Conservation (phyloP, 2,888 invertebrate genomes). For the Standfussiana lucernea region DNA sequence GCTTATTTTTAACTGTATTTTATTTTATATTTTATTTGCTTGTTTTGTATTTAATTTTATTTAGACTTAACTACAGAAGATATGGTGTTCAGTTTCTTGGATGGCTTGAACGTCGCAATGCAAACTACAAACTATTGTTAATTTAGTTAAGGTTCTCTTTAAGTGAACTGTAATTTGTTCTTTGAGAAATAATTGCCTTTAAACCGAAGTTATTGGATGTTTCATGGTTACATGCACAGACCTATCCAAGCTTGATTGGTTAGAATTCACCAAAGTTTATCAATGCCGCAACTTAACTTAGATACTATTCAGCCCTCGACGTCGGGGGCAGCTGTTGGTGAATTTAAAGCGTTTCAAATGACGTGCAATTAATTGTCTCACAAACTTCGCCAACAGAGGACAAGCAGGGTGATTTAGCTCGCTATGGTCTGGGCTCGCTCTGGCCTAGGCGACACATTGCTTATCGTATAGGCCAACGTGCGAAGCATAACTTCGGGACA, state of each 20-base stretch:
- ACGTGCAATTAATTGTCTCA: background rate
- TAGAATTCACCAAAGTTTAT: slow-evolving; percentile 8
- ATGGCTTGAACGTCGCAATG: too few species aligned
- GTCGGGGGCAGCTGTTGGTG: background rate
- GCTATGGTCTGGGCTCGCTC: background rate
- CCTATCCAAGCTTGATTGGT: background rate
- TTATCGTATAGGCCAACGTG: too few species aligned
- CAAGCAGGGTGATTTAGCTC: background rate
- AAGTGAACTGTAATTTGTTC: too few species aligned
- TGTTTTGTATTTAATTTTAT: too few species aligned
- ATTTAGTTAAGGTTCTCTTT: too few species aligned
- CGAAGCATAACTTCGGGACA: background rate
- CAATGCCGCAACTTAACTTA: background rate
- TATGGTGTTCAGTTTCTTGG: too few species aligned
- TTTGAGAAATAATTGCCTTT: too few species aligned
- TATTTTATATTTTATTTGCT: too few species aligned
- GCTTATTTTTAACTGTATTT: too few species aligned
- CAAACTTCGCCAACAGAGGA: background rate
- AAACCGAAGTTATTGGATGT: background rate
- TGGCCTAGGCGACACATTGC: background rate
- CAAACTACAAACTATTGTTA: too few species aligned
- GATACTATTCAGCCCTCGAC: background rate
- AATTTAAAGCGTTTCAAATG: background rate
- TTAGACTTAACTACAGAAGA: too few species aligned
- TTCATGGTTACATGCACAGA: background rate